Percentiles rank a stretch among this genome's conserved stretches.
These are phyloP conservation scores for Corythornis vintsioides DNA, from an alignment of 2,113 vertebrate genomes.

Conservation along the genomic window DNA sequence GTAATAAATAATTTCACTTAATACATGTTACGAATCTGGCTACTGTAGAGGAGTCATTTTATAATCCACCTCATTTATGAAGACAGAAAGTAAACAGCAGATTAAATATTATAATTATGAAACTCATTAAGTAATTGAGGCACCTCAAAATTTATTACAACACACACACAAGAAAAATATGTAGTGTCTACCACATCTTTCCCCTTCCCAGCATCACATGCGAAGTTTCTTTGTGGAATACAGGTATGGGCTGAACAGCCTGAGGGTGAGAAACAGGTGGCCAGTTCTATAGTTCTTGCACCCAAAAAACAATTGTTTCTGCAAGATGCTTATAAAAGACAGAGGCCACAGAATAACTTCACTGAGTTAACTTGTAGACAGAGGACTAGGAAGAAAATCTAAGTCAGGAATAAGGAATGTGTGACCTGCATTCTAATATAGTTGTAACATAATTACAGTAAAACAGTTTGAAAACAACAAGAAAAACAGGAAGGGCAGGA, in stretches of 20 bases:
- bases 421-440: background rate
- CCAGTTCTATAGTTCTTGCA: background rate
- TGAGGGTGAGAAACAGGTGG: accelerated
- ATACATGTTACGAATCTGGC: background rate
- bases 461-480: background rate
- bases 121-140: background rate
- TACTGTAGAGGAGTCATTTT: background rate
- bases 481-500: background rate
- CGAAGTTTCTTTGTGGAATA: background rate
- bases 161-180: background rate
- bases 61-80: background rate
- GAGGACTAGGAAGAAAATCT: background rate
- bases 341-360: background rate
- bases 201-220: background rate
- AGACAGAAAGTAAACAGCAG: background rate
- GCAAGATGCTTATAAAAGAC: background rate
- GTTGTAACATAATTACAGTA: background rate
- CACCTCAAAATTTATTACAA: background rate
- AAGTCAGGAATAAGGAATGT: background rate
- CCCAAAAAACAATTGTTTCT: background rate
- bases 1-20: conserved; percentile 24
- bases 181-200: background rate
- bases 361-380: background rate
- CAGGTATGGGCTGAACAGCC: background rate
- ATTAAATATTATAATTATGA: background rate